Conservation (phyloP, 2,113 vertebrate species). For the Ivindomyrus marchei region DNA sequence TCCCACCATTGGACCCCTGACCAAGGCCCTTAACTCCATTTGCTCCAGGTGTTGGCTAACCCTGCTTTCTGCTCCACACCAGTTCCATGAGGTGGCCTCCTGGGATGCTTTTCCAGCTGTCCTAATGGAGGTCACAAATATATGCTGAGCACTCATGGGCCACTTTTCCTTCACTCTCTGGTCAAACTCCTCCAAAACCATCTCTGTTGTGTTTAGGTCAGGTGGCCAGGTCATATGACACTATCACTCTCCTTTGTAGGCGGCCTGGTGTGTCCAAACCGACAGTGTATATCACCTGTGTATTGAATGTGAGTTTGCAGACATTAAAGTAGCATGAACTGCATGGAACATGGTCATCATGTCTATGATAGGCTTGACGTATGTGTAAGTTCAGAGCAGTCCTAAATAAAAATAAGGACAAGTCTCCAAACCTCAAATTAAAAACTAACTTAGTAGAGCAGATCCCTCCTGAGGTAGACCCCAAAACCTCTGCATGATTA, state of each 20-base stretch:
- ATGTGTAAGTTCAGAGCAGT: slow-evolving; percentile 1
- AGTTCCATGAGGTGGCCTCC: neutral
- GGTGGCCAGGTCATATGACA: neutral
- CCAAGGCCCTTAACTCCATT: neutral
- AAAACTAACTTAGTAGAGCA: neutral
- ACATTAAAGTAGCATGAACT: neutral
- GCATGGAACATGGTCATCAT: neutral
- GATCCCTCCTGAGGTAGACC: slow-evolving; percentile 7
- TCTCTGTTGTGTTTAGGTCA: neutral
- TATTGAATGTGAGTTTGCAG: neutral
- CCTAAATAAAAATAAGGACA: neutral
- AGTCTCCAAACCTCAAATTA: neutral
- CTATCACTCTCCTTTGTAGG: neutral
- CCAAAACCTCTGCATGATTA: neutral
- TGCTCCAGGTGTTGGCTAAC: neutral
- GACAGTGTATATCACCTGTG: neutral
- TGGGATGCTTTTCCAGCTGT: neutral
- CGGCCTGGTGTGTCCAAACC: neutral
- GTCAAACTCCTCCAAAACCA: neutral
- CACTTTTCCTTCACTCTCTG: neutral
- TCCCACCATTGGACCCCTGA: neutral
- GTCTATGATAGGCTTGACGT: neutral
- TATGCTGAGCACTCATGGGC: neutral
- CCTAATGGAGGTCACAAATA: neutral
- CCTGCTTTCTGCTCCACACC: neutral